phyloP scores from a whole-genome alignment of 2,888 invertebrate species.

The Drosophila putrida region DNA sequence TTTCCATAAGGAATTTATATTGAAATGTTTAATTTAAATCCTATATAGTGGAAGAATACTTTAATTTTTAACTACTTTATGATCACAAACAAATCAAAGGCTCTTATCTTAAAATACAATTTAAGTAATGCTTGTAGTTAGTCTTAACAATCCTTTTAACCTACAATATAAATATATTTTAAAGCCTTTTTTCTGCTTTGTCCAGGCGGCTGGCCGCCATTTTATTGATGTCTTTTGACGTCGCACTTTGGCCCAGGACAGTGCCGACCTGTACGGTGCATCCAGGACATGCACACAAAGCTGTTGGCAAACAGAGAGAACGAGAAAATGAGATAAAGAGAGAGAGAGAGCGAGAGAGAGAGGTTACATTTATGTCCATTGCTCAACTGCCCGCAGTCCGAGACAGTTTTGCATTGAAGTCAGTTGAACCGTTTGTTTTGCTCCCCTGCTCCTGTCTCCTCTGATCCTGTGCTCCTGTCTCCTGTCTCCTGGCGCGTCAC shows the following conservation, averaged over 20 bases:
- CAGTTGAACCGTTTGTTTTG: slow-evolving; percentile 32
- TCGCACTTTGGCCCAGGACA: slow-evolving; percentile 47
- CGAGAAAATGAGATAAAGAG: background rate
- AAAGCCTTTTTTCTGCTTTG: slow-evolving; percentile 29
- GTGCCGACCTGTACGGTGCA: slow-evolving; percentile 8
- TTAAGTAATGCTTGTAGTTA: background rate
- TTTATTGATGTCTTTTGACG: slow-evolving; percentile 76
- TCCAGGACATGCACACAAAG: slow-evolving; percentile 45
- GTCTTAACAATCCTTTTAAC: slow-evolving; percentile 4
- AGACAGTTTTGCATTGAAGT: slow-evolving; percentile 50
- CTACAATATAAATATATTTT: slow-evolving; percentile 48
- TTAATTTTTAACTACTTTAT: too few species aligned
- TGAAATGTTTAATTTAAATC: too few species aligned
- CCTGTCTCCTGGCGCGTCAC: slow-evolving; percentile 41
- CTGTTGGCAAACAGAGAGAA: slow-evolving; percentile 37
- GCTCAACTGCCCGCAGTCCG: slow-evolving; percentile 53
- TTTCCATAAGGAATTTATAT: too few species aligned
- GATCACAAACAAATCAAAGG: background rate
- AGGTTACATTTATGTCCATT: slow-evolving; percentile 8
- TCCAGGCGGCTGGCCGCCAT: slow-evolving; percentile 44
- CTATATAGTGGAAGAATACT: too few species aligned
- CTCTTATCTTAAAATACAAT: background rate
- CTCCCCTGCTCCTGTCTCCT: slow-evolving; percentile 13
- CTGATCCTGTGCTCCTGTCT: slow-evolving; percentile 5
- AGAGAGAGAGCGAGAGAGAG: slow-evolving; percentile 1